phyloP scores from a whole-genome alignment of 2,113 vertebrate species.

The Caloenas nicobarica region DNA sequence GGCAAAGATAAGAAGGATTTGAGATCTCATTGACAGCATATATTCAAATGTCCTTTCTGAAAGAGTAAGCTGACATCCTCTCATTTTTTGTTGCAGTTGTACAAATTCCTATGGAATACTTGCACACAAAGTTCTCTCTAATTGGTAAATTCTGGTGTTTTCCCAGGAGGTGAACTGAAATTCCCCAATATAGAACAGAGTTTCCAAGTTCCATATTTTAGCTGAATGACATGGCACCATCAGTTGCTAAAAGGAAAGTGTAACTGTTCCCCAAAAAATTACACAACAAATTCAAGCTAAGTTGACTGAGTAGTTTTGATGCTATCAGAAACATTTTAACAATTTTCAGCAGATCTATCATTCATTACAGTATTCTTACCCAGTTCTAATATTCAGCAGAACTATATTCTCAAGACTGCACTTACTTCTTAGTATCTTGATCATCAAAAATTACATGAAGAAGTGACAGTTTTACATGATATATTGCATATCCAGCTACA shows the following conservation, averaged over 20 bases:
- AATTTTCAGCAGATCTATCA: background rate
- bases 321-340: background rate
- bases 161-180: background rate
- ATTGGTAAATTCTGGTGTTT: background rate
- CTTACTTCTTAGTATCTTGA: background rate
- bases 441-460: slow-evolving; percentile 24
- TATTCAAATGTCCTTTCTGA: background rate
- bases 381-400: background rate
- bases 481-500: slow-evolving; percentile 1
- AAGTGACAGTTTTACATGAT: slow-evolving; percentile 24
- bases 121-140: background rate
- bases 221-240: background rate
- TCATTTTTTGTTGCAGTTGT: background rate
- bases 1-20: background rate
- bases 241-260: background rate
- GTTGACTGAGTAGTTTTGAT: background rate
- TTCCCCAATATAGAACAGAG: background rate
- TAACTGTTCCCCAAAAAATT: background rate
- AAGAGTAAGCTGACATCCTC: background rate
- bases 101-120: background rate
- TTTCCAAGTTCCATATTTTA: background rate
- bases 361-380: background rate
- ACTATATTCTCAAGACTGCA: background rate
- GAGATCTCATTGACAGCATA: background rate
- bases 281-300: background rate